Conservation (phyloP, 2,888 invertebrate genomes). For the Bombyx huttoni region DNA sequence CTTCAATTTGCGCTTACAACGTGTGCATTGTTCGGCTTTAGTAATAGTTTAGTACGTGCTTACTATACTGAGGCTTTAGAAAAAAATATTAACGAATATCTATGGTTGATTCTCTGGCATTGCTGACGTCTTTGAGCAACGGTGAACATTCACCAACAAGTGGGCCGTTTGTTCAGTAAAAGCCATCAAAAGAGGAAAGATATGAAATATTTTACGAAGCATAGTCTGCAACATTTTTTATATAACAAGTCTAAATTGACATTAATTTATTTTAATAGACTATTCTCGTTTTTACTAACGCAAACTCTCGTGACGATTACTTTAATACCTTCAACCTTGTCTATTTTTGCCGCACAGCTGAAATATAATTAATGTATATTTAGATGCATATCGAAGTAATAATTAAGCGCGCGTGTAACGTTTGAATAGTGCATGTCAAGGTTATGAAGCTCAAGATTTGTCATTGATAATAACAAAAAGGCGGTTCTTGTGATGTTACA, state of each 20-base stretch:
- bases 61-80: too few relatives aligned
- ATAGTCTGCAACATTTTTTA: background rate
- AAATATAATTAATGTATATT: background rate
- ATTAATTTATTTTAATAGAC: background rate
- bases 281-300: background rate
- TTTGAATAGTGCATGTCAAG: background rate
- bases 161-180: too few relatives aligned
- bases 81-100: too few relatives aligned
- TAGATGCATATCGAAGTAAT: background rate
- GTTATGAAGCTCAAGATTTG: background rate
- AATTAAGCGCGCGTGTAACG: background rate
- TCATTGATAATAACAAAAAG: background rate
- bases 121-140: too few relatives aligned
- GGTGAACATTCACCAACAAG: too few relatives aligned
- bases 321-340: background rate
- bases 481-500: too few relatives aligned
- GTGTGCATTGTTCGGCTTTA: too few relatives aligned
- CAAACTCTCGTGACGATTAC: background rate
- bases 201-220: too few relatives aligned
- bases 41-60: too few relatives aligned
- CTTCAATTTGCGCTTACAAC: too few relatives aligned
- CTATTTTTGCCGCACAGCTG: background rate
- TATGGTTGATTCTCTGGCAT: too few relatives aligned
- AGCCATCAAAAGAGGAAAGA: too few relatives aligned
- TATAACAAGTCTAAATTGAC: background rate